Percentiles rank a stretch among this genome's conserved stretches.
Conservation (phyloP, 2,888 invertebrate genomes). For the Nomada ferruginata region DNA sequence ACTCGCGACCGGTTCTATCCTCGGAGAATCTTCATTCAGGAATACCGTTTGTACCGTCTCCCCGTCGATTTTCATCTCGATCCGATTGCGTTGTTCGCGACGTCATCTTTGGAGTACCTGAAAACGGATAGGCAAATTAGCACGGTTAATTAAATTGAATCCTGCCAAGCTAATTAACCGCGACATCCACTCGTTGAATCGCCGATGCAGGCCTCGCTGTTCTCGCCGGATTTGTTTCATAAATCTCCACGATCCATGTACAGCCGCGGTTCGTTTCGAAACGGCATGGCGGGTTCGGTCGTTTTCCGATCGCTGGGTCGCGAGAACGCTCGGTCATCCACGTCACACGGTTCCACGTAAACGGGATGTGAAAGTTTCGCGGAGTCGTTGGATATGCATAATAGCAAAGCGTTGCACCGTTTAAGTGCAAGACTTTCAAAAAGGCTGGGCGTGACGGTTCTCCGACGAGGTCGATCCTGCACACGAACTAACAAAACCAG, state of each 20-base stretch:
- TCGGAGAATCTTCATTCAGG: slow-evolving; percentile 76
- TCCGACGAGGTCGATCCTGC: slow-evolving; percentile 39
- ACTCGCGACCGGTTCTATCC: slow-evolving; percentile 67
- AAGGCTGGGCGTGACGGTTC: slow-evolving; percentile 64
- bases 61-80: slow-evolving; percentile 6
- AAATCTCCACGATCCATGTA: background rate
- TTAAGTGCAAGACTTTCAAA: slow-evolving; percentile 53
- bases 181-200: background rate
- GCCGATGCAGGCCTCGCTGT: background rate
- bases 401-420: slow-evolving; percentile 64
- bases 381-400: slow-evolving; percentile 73
- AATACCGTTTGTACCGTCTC: slow-evolving; percentile 18
- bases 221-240: background rate
- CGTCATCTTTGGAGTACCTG: slow-evolving; percentile 4
- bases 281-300: slow-evolving; percentile 26
- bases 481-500: background rate
- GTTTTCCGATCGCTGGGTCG: slow-evolving; percentile 65
- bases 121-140: slow-evolving; percentile 6
- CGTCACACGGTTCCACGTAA: slow-evolving; percentile 68
- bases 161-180: background rate
- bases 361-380: slow-evolving; percentile 77
- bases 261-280: slow-evolving; percentile 48
- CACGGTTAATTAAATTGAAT: background rate
- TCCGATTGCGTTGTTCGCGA: background rate
- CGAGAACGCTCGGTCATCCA: slow-evolving; percentile 69